These are phyloP conservation scores for Cephalopholis sonnerati DNA, from an alignment of 2,113 vertebrate species.

Conservation along the genomic window DNA sequence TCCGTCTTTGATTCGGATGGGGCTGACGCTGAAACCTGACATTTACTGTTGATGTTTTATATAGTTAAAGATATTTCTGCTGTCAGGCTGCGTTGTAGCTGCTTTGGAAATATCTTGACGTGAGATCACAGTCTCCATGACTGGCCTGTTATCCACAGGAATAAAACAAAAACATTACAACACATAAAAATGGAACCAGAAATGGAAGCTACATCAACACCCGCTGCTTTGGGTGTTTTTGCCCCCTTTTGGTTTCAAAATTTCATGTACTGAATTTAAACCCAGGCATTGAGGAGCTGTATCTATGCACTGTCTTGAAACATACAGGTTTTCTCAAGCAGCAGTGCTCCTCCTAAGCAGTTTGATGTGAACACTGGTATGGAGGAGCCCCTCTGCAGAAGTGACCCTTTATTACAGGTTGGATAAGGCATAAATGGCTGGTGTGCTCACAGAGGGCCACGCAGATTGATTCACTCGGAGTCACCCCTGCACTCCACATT, in stretches of 20 bases:
- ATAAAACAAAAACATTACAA: constrained; percentile 29
- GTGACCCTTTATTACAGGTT: constrained; percentile 46
- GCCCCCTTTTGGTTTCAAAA: background rate
- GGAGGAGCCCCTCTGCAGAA: constrained; percentile 4
- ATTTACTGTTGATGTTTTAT: constrained; percentile 62
- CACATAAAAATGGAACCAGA: background rate
- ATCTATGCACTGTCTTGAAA: background rate
- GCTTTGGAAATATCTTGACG: constrained; percentile 57
- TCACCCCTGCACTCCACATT: constrained; percentile 22
- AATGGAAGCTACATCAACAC: background rate
- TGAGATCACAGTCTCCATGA: constrained; percentile 45
- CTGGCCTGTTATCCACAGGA: constrained; percentile 39
- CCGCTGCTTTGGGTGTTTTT: background rate
- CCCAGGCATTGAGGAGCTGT: background rate
- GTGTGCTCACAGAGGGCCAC: background rate
- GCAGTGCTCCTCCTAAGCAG: background rate
- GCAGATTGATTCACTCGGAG: constrained; percentile 27
- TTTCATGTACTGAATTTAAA: background rate
- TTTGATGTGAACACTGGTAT: constrained; percentile 18
- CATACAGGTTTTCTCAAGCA: background rate
- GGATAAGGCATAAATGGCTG: constrained; percentile 22
- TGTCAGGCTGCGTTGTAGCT: constrained; percentile 53
- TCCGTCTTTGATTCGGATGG: constrained; percentile 49
- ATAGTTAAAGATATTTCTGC: constrained; percentile 55
- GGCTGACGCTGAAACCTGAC: constrained; percentile 57